Base-by-base conservation (phyloP, 2,113 vertebrate species). In the Salminus brasiliensis region DNA sequence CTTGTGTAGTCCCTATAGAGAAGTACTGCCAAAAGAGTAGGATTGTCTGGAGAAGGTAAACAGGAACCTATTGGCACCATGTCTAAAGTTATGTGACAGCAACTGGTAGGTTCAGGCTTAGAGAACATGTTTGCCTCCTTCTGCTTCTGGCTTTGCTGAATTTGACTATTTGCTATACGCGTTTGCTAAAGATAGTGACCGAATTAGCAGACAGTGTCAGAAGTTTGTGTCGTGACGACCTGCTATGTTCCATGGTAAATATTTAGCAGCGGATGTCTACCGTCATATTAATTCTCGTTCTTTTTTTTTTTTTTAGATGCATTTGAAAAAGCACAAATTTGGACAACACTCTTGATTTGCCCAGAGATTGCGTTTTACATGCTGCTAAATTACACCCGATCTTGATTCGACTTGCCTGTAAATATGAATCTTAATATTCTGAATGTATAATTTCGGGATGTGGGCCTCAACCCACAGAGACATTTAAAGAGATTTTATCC, bases 401-500 rank as follows among this genome's bases (percentile, higher is more conserved):
- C 70, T 78, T 78, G 70, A 67, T 59, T 52, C 71, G 66, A 65
- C 77, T 79, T 72, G 36, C 52, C 65, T 74, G 65, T 78, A 79
- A 72, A 78, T 41, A 60, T 32, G 53, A 83, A 74, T 72, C 41
- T 72, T 80, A 60, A 62, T 80, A 63, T 82, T 65, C 53, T 39
- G 30, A 73, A 82, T 73, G 60, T 73, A 73, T 82, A 49, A 69
- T 76, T 82, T 79, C n/a, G 49, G 39, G 39, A 87, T 83, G 80
- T 57, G 76, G 79, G 57, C 84, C 78, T 76, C 84, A 89, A 88
- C 88, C 92, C 90, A 86, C 82, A 74, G 87, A 92, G 89, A 90
- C 87, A 68, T 83, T 45, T 80, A 72, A 76, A 85, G 86, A 88
- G 88, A 88, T 91, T 91, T 88, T 77, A 72, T 85, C 81, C 81